These are phyloP conservation scores for Ruditapes philippinarum DNA, from an alignment of 1,140 invertebrate species.

Conservation along the genomic window DNA sequence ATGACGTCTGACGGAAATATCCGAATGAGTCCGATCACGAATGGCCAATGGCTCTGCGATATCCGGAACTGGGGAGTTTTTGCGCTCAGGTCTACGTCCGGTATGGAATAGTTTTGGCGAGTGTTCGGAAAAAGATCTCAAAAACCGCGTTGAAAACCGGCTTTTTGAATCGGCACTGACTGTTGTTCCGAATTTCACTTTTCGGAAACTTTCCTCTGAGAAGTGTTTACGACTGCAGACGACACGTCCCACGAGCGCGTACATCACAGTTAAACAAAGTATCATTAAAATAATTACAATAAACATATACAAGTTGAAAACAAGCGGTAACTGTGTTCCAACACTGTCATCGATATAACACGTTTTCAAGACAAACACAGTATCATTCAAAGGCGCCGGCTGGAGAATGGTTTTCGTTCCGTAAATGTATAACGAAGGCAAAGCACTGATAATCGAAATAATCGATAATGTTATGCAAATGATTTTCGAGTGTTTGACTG, in stretches of 20 bases:
- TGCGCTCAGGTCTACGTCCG: neutral
- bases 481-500: conserved; percentile 41
- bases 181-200: neutral
- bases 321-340: neutral
- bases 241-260: conserved; percentile 41
- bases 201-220: neutral
- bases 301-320: conserved; percentile 63
- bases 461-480: conserved; percentile 22
- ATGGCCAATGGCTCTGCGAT: conserved; percentile 32
- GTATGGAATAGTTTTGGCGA: neutral
- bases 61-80: conserved; percentile 10
- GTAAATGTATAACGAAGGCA: conserved; percentile 51
- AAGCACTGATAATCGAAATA: neutral
- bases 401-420: conserved; percentile 30
- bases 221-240: conserved; percentile 38
- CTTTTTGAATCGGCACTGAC: neutral
- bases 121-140: conserved; percentile 37
- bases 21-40: conserved; percentile 29
- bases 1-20: conserved; percentile 42
- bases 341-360: conserved; percentile 41
- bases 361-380: conserved; percentile 40
- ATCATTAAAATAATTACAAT: conserved; percentile 36
- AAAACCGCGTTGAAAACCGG: conserved; percentile 36
- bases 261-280: conserved; percentile 47
- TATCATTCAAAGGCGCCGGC: neutral